phyloP scores from a whole-genome alignment of 2,113 vertebrate genomes.

The Leptosomus discolor region DNA sequence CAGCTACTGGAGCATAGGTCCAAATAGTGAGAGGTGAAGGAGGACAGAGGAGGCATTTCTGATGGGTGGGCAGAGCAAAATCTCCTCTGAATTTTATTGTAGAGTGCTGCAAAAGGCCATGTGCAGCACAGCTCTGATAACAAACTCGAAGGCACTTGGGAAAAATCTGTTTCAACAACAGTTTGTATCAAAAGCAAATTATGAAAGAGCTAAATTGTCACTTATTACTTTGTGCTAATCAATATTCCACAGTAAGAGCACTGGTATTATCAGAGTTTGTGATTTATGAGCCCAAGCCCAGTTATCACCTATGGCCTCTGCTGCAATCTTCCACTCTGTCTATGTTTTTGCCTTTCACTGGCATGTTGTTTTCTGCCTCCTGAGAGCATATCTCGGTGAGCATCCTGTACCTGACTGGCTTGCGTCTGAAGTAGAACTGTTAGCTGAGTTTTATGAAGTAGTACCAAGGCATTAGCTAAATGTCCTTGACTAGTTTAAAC shows the following conservation, averaged over 20 bases:
- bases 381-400: not conserved
- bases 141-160: not conserved
- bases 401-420: not conserved
- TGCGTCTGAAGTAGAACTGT: not conserved
- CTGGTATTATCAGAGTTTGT: not conserved
- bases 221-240: not conserved
- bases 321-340: not conserved
- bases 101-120: not conserved
- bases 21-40: not conserved
- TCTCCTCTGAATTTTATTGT: not conserved
- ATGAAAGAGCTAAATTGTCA: not conserved
- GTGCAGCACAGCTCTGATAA: not conserved
- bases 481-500: not conserved
- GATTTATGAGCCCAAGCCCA: not conserved
- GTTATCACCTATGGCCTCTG: not conserved
- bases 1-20: not conserved
- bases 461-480: not conserved
- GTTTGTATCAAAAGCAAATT: not conserved
- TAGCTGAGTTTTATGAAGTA: not conserved
- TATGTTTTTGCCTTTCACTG: not conserved
- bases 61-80: not conserved
- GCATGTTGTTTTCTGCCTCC: not conserved
- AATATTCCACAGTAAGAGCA: not conserved
- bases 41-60: not conserved
- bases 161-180: not conserved